These are phyloP conservation scores for Caenorhabditis inopinata DNA, from an alignment of 1,140 invertebrate species.

Conservation along the genomic window DNA sequence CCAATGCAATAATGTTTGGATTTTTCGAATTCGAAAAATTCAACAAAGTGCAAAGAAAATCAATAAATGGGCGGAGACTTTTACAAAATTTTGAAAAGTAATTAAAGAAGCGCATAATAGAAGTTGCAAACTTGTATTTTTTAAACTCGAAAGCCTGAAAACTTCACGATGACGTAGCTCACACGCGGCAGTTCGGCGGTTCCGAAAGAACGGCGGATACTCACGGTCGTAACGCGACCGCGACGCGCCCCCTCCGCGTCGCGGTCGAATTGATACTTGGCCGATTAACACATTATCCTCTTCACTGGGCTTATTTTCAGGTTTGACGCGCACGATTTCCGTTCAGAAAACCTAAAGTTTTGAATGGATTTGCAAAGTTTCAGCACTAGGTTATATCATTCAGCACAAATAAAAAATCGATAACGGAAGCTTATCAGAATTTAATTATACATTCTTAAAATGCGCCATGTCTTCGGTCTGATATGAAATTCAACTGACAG, in stretches of 20 bases:
- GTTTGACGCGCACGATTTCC: not conserved
- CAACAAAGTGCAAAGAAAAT: not conserved
- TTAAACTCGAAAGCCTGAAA: not conserved
- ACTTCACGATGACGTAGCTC: not conserved
- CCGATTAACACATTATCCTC: conserved; percentile 18
- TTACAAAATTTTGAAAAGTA: too few species aligned
- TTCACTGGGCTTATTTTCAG: not conserved
- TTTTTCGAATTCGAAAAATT: not conserved
- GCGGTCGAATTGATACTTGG: not conserved
- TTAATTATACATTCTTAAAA: too few species aligned
- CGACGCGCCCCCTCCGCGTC: conserved; percentile 27
- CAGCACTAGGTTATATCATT: too few species aligned
- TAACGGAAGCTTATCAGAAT: too few species aligned
- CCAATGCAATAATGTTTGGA: too few species aligned
- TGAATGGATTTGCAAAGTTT: too few species aligned
- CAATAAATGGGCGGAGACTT: not conserved
- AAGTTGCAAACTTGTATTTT: not conserved
- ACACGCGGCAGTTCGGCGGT: not conserved
- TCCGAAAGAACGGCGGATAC: conserved; percentile 14
- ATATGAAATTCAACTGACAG: too few species aligned
- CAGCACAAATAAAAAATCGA: too few species aligned
- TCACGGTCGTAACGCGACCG: conserved; percentile 23
- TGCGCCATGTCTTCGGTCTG: too few species aligned
- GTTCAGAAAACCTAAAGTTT: not conserved
- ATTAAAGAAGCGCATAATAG: not conserved